phyloP scores from a whole-genome alignment of 2,113 vertebrate species.

The Amazona guildingii region DNA sequence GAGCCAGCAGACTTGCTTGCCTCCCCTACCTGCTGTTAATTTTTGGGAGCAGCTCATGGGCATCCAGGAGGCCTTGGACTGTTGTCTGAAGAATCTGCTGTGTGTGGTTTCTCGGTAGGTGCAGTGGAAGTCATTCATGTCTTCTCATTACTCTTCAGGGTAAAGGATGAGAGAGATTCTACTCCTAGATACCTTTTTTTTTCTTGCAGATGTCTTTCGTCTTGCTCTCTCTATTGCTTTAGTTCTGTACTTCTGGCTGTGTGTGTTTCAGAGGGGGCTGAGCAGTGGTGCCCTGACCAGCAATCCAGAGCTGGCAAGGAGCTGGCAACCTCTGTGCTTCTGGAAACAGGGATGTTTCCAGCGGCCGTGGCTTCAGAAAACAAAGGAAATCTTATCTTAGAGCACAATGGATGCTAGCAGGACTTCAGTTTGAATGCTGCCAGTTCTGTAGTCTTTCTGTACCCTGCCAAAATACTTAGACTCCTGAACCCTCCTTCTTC shows the following conservation, averaged over 20 bases:
- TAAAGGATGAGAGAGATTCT: neutral
- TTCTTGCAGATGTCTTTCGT: accelerated
- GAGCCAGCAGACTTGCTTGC: neutral
- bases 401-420: neutral
- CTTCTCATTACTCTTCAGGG: neutral
- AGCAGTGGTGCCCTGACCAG: neutral
- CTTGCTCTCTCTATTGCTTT: neutral
- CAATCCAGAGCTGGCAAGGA: neutral
- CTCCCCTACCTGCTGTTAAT: neutral
- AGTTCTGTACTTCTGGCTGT: accelerated
- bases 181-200: neutral
- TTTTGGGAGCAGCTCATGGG: neutral
- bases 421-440: neutral
- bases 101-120: neutral
- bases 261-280: neutral
- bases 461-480: neutral
- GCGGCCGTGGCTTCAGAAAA: neutral
- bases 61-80: neutral
- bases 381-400: neutral
- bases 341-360: neutral
- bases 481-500: neutral
- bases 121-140: neutral
- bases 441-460: neutral
- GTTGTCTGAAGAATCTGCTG: neutral
- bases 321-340: neutral